Percentiles rank a stretch among this genome's conserved stretches.
Evolutionary conservation across 2,797 vertebrate genomes (phyloP).

Genomic region (Melopsittacus undulatus): DNA sequence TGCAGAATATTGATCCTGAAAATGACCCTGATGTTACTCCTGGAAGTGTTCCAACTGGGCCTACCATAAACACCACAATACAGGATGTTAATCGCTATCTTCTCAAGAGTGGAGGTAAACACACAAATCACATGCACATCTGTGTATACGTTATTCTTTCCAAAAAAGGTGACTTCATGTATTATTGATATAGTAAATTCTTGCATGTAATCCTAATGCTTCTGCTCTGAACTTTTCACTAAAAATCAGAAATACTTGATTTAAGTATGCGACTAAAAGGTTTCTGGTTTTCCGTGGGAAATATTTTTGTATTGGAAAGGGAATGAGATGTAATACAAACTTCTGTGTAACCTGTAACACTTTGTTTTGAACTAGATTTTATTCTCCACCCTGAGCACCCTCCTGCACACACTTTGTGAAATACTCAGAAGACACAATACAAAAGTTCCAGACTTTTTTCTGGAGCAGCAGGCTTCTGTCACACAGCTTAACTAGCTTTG

Average conservation of each 20-base stretch:
- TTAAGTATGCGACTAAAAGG: neutral
- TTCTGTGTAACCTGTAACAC: neutral
- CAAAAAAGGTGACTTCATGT: neutral
- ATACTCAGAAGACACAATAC: neutral
- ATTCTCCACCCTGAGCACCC: neutral
- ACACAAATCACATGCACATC: neutral
- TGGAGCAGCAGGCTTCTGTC: neutral
- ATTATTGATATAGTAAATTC: neutral
- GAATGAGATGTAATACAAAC: neutral
- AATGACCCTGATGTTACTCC: constrained; percentile 98
- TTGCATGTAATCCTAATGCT: neutral
- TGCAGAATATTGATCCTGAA: constrained; percentile 98
- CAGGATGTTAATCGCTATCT: constrained; percentile 98
- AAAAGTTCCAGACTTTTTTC: neutral
- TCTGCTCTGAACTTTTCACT: neutral
- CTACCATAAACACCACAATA: constrained; percentile 97
- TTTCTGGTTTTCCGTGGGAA: neutral
- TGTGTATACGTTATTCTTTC: neutral
- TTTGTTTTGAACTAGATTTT: neutral
- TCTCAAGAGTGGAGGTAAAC: constrained; percentile 92
- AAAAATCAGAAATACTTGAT: neutral
- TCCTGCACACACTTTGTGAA: neutral
- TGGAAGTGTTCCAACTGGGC: constrained; percentile 95
- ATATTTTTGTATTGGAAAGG: neutral
- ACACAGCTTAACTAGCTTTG: neutral